Evolutionary conservation across 2,113 vertebrate species (phyloP).

Genomic region (Tragelaphus scriptus): DNA sequence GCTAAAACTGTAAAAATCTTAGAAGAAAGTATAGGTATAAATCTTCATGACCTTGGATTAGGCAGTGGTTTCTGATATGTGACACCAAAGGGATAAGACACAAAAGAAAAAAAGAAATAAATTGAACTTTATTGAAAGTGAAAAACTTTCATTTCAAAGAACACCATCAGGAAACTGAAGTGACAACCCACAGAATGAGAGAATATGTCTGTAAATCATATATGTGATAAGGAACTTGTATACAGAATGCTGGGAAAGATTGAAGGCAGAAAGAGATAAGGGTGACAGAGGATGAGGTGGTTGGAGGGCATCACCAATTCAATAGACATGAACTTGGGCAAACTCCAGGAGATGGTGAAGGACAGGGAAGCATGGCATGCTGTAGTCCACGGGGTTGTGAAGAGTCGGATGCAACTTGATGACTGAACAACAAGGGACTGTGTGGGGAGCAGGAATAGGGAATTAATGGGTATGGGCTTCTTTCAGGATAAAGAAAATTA

Average conservation of each 20-base stretch:
- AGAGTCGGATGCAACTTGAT: background rate
- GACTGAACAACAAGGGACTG: background rate
- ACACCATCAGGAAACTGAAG: conserved; percentile 20
- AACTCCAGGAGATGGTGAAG: background rate
- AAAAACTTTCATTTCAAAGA: conserved; percentile 11
- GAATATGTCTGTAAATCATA: background rate
- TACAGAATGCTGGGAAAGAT: background rate
- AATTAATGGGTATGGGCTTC: background rate
- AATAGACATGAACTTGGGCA: background rate
- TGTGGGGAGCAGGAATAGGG: background rate
- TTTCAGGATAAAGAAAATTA: background rate
- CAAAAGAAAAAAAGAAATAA: background rate
- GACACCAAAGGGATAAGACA: background rate
- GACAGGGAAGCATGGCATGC: background rate
- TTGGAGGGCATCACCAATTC: background rate
- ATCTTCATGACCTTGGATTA: background rate
- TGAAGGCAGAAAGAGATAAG: background rate
- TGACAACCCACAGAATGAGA: background rate
- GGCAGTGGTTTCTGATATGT: background rate
- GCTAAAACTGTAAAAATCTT: conserved; percentile 14
- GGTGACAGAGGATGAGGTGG: background rate
- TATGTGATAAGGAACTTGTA: background rate
- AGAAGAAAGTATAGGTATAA: background rate
- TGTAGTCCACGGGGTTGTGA: background rate
- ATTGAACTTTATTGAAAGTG: background rate